phyloP scores from a whole-genome alignment of 1,140 invertebrate species.

The Heterodera schachtii region DNA sequence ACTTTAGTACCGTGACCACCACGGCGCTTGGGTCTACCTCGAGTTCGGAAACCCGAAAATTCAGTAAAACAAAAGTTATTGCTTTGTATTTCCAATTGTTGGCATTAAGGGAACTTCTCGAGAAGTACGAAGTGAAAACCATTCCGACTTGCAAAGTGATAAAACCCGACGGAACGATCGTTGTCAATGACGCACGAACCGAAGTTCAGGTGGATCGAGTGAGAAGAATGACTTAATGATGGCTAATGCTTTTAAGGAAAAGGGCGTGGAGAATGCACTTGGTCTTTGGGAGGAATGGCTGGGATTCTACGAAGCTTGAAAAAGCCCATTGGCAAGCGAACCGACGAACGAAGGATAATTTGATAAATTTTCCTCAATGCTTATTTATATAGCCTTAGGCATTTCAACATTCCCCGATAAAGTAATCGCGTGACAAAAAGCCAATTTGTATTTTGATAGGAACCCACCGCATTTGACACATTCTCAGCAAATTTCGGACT shows the following conservation, averaged over 20 bases:
- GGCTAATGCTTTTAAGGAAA: slow-evolving; percentile 26
- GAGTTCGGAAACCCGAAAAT: slow-evolving; percentile 51
- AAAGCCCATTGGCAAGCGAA: no score
- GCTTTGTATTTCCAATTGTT: background rate
- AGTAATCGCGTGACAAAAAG: background rate
- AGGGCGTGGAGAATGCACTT: slow-evolving; percentile 29
- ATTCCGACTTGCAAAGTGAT: slow-evolving; percentile 60
- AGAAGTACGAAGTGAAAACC: slow-evolving; percentile 62
- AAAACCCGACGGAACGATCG: slow-evolving; percentile 61
- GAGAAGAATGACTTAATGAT: background rate
- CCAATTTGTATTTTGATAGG: background rate
- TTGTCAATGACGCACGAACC: slow-evolving; percentile 62
- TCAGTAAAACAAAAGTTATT: slow-evolving; percentile 38
- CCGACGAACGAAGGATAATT: no score
- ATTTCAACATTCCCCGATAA: background rate
- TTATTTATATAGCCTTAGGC: no score
- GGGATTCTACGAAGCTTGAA: slow-evolving; percentile 49
- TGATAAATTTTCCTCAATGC: no score
- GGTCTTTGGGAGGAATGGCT: slow-evolving; percentile 55
- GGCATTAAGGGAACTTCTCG: slow-evolving; percentile 45
- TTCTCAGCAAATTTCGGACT: slow-evolving; percentile 42
- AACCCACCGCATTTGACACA: background rate
- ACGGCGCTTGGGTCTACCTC: slow-evolving; percentile 56
- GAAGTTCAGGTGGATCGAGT: slow-evolving; percentile 50
- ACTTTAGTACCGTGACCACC: slow-evolving; percentile 52